Base-by-base conservation (phyloP, 2,888 invertebrate species). In the Athalia cordata region DNA sequence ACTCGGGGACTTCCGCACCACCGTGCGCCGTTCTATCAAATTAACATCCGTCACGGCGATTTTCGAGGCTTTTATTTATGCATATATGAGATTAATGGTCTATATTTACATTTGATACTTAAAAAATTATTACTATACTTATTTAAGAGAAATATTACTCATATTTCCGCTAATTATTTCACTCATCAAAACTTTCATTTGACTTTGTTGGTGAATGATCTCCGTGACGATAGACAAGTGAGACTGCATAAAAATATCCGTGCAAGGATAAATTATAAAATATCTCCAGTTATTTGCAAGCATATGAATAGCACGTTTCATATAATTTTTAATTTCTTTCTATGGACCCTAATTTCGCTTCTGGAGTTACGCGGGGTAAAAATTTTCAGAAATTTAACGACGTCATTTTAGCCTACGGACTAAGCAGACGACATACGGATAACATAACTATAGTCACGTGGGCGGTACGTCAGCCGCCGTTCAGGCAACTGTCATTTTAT, bases 1-100 rank as follows among this genome's bases (percentile, higher is more conserved):
- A 84, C 85, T 89, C 88, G 89, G 88, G 82, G 84, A 87, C 88
- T 89, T 89, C 87, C 89, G 89, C 86, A 84, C 64, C 43, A 64
- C 55, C 45, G 47, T 75, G 78, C 78, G 81, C 83, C 81, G 84
- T 86, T 84, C 85, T 83, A 84, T 87, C 88, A 87, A 87, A 82
- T 83, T 84, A 87, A 82, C 84, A 84, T 86, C 84, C 85, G 82
- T 81, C 83, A 80, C 81, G 81, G 83, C 82, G 87, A 86, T 87
- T 8, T 84, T 83, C 81, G 74, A 50, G 29, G 29, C 29, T 29
- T 29, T 29, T 64, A 50, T 59, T 50, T 52, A 45, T 43, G 74
- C 67, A 29, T 9, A 5, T 7, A n/a, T 55, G 59, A 50, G 7
- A 9, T 50, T 8, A 47, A 49, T 3, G 57, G 5, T 50, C 8